A percentile compares a stretch with the other conserved stretches of the same genome.
phyloP scores from a whole-genome alignment of 2,797 vertebrate species.

The Picus viridis region DNA sequence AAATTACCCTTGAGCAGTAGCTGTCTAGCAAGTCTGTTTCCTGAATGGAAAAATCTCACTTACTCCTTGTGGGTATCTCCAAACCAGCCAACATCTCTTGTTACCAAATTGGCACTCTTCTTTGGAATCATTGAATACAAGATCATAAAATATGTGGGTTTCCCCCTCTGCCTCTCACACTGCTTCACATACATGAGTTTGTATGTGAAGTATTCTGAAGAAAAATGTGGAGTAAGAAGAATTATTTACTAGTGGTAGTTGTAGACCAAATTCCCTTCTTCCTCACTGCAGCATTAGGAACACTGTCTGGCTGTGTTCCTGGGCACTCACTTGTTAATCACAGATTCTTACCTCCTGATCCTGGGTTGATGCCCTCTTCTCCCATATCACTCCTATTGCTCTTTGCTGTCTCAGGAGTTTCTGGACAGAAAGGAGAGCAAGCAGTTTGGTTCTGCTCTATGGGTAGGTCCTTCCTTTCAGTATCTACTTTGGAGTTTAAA shows the following conservation, averaged over 20 bases:
- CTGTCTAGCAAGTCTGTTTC: not conserved
- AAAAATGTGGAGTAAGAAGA: not conserved
- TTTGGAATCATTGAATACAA: not conserved
- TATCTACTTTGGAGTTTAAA: conserved; percentile 39
- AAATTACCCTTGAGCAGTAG: not conserved
- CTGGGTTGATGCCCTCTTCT: not conserved
- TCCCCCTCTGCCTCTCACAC: not conserved
- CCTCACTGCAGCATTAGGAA: not conserved
- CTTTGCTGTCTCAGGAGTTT: not conserved
- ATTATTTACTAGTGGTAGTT: not conserved
- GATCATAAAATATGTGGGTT: not conserved
- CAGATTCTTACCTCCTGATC: not conserved
- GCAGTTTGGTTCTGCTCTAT: not conserved
- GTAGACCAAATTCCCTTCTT: not conserved
- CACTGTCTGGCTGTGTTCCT: not conserved
- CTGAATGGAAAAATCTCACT: not conserved
- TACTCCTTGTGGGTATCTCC: not conserved
- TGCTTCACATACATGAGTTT: not conserved
- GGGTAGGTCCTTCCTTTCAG: not conserved
- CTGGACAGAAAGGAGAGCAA: not conserved
- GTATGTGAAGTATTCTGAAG: not conserved
- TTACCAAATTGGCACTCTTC: not conserved
- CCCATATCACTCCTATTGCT: not conserved
- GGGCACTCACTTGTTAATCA: not conserved
- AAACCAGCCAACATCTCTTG: not conserved